Conservation (phyloP, 2,888 invertebrate species). For the Polia nebulosa region DNA sequence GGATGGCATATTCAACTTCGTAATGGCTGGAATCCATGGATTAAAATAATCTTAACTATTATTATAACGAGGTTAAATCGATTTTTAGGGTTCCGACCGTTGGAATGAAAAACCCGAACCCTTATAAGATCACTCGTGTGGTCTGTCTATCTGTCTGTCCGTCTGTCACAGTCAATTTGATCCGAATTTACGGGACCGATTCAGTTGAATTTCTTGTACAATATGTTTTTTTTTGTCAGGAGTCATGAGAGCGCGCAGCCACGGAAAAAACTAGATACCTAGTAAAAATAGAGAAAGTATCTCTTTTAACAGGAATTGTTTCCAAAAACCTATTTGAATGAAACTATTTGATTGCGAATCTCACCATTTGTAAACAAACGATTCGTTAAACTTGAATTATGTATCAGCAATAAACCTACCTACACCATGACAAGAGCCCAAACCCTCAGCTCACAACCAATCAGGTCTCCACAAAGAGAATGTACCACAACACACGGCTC, state of each 20-base stretch:
- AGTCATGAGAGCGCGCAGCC: background rate
- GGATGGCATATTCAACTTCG: background rate
- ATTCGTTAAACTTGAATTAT: background rate
- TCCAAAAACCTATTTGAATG: background rate
- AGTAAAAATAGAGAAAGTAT: background rate
- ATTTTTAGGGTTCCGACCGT: no score
- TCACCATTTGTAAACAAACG: background rate
- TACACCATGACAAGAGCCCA: constrained; percentile 3
- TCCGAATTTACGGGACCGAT: no score
- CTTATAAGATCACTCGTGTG: no score
- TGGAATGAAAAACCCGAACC: no score
- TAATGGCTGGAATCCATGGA: background rate
- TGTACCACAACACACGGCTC: constrained; percentile 41
- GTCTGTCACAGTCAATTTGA: no score
- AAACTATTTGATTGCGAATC: background rate
- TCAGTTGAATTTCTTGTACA: no score
- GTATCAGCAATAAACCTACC: background rate
- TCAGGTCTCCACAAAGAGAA: constrained; percentile 57
- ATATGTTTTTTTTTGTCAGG: no score
- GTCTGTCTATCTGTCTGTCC: no score
- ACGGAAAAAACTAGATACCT: background rate
- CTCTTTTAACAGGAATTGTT: background rate
- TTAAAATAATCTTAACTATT: background rate
- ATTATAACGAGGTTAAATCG: no score
- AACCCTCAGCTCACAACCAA: constrained; percentile 26